phyloP scores from a whole-genome alignment of 2,113 vertebrate species.

The Limnothrissa miodon region DNA sequence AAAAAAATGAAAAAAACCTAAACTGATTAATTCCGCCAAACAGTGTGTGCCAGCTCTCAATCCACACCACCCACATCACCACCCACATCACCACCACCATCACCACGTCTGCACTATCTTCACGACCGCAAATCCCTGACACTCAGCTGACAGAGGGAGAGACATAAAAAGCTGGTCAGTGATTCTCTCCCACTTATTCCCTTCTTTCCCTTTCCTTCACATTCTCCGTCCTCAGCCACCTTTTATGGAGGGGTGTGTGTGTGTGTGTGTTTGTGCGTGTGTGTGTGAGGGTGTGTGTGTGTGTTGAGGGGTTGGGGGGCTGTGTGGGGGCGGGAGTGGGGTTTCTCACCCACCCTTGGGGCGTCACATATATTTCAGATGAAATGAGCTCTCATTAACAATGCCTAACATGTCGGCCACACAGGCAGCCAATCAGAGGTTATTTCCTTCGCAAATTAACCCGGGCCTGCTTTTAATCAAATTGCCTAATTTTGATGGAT shows the following conservation, averaged over 20 bases:
- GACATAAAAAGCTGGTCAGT: constrained; percentile 58
- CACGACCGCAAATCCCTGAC: constrained; percentile 70
- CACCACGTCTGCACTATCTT: constrained; percentile 53
- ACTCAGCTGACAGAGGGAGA: constrained; percentile 65
- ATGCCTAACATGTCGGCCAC: constrained; percentile 52
- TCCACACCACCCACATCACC: constrained; percentile 39
- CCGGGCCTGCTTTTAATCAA: constrained; percentile 44
- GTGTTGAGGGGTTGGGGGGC: neutral
- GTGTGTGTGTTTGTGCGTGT: too few relatives aligned
- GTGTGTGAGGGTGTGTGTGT: neutral
- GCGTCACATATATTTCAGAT: constrained; percentile 52
- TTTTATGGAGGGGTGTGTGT: neutral
- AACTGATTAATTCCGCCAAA: constrained; percentile 87
- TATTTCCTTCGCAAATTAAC: constrained; percentile 39
- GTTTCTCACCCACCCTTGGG: constrained; percentile 49
- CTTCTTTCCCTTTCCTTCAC: constrained; percentile 58
- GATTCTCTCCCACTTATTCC: constrained; percentile 62
- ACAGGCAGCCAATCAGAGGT: constrained; percentile 51
- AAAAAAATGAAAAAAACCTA: constrained; percentile 71
- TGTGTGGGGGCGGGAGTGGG: constrained; percentile 19
- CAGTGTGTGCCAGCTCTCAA: constrained; percentile 63
- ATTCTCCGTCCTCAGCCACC: neutral
- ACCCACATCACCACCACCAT: constrained; percentile 33
- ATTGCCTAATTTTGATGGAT: constrained; percentile 26
- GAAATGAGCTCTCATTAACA: constrained; percentile 58